These are phyloP conservation scores for Gymnocephalus cernua DNA, from an alignment of 2,113 vertebrate species.

Conservation along the genomic window DNA sequence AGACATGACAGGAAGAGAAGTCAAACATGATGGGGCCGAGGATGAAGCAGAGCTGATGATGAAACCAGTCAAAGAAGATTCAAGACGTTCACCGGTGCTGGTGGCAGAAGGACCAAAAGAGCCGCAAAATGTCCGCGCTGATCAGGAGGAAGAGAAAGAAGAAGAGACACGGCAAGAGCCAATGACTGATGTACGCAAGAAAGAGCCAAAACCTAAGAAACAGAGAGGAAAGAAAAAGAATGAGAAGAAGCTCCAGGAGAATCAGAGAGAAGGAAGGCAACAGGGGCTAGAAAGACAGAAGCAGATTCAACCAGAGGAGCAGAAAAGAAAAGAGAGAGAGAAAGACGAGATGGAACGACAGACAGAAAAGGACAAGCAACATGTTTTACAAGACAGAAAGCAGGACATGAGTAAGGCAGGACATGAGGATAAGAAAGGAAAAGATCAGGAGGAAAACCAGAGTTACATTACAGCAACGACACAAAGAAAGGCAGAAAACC, in stretches of 20 bases:
- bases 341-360: background rate
- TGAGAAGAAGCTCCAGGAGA: background rate
- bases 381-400: background rate
- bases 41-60: no score
- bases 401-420: background rate
- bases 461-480: accelerated
- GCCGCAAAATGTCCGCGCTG: background rate
- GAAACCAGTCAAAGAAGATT: background rate
- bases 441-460: background rate
- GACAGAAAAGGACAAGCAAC: no score
- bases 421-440: no score
- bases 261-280: background rate
- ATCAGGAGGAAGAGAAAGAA: background rate
- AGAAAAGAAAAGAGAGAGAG: background rate
- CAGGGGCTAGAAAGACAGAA: background rate
- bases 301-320: background rate
- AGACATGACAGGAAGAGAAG: background rate
- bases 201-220: background rate
- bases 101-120: background rate
- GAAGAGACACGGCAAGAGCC: background rate
- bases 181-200: background rate
- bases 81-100: background rate
- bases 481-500: no score
- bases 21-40: accelerated
- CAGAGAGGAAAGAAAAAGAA: background rate